phyloP scores from a whole-genome alignment of 2,888 invertebrate genomes.

The Philhelius pedissequus region DNA sequence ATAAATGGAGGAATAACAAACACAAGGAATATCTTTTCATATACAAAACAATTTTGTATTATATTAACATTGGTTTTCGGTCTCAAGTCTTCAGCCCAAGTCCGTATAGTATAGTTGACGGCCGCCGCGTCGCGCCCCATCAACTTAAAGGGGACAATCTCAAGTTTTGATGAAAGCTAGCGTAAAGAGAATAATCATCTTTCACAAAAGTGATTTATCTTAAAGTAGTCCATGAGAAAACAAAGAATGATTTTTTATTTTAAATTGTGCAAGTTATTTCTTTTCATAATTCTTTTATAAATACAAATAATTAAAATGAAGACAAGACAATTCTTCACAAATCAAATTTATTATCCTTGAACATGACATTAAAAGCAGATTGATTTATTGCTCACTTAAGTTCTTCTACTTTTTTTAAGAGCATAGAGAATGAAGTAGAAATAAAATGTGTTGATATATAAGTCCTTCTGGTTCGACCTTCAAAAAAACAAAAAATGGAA shows the following conservation, averaged over 20 bases:
- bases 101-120: neutral
- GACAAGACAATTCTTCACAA: slow-evolving; percentile 26
- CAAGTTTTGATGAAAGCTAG: neutral
- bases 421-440: neutral
- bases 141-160: neutral
- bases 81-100: neutral
- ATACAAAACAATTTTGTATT: neutral
- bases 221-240: neutral
- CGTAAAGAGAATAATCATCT: neutral
- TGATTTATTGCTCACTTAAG: neutral
- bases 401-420: neutral
- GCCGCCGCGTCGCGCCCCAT: neutral
- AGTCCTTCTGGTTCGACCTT: no score
- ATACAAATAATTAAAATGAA: neutral
- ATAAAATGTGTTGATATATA: neutral
- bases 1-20: neutral
- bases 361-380: slow-evolving; percentile 48
- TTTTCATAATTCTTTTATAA: neutral
- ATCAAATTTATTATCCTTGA: slow-evolving; percentile 48
- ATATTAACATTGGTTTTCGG: neutral
- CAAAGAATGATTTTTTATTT: neutral
- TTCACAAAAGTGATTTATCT: neutral
- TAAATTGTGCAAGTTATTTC: neutral
- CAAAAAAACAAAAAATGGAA: no score
- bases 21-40: slow-evolving; percentile 5